phyloP scores from a whole-genome alignment of 2,113 vertebrate species.

The Silurus asotus region DNA sequence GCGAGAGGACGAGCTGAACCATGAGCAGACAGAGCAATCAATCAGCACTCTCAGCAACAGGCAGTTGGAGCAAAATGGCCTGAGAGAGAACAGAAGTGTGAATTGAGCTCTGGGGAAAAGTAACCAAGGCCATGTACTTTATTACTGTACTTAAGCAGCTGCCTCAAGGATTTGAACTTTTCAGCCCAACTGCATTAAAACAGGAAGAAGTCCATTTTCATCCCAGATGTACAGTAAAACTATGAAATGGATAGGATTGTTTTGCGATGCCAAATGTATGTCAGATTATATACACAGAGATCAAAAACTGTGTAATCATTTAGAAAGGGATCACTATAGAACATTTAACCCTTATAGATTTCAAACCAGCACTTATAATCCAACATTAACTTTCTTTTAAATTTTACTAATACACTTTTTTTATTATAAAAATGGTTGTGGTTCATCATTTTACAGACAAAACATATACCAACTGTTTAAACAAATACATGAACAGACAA shows the following conservation, averaged over 20 bases:
- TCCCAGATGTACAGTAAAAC: neutral
- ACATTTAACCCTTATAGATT: neutral
- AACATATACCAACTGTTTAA: neutral
- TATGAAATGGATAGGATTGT: neutral
- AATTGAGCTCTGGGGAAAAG: slow-evolving; percentile 27
- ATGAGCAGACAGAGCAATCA: neutral
- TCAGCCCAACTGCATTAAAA: neutral
- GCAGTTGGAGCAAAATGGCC: slow-evolving; percentile 19
- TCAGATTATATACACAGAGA: neutral
- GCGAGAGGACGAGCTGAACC: neutral
- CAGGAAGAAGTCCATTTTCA: neutral
- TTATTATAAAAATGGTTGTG: too few relatives aligned
- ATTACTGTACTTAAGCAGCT: slow-evolving; percentile 20
- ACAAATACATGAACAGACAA: neutral
- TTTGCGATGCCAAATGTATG: neutral
- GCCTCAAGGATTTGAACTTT: neutral
- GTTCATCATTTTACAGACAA: too few relatives aligned
- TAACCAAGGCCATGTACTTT: slow-evolving; percentile 21
- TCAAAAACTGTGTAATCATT: neutral
- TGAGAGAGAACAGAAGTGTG: slow-evolving; percentile 11
- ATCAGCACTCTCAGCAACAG: neutral
- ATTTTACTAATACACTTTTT: too few relatives aligned
- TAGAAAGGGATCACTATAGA: neutral
- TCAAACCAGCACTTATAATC: neutral
- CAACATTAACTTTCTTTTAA: too few relatives aligned